Percentiles rank a stretch among this genome's conserved stretches.
Evolutionary conservation across 2,797 vertebrate genomes (phyloP).

Genomic region (Hozukius guyotensis): DNA sequence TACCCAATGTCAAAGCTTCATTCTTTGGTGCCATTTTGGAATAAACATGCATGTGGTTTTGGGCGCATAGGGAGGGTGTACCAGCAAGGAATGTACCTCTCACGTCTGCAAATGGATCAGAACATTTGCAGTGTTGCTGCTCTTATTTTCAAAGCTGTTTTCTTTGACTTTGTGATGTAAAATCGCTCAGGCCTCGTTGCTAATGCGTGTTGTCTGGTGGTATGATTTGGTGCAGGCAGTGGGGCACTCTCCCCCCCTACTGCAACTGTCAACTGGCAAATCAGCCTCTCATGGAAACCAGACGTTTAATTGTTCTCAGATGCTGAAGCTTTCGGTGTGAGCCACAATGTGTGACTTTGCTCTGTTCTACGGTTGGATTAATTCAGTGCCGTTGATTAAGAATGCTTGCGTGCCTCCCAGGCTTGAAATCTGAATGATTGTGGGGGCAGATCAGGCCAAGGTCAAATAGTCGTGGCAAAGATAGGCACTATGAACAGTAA

Average conservation of each 20-base stretch:
- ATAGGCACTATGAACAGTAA: slow-evolving; percentile 5
- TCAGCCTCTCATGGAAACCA: slow-evolving; percentile 80
- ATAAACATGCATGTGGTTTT: slow-evolving; percentile 22
- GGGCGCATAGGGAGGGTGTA: background rate
- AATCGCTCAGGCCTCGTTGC: slow-evolving; percentile 55
- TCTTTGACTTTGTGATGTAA: slow-evolving; percentile 40
- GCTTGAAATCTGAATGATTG: slow-evolving; percentile 46
- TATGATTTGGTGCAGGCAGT: slow-evolving; percentile 66
- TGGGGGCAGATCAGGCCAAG: slow-evolving; percentile 33
- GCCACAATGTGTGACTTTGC: slow-evolving; percentile 70
- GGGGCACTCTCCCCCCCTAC: slow-evolving; percentile 7
- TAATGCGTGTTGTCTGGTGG: slow-evolving; percentile 64
- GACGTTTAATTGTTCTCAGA: slow-evolving; percentile 85
- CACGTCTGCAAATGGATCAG: slow-evolving; percentile 38
- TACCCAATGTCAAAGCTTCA: background rate
- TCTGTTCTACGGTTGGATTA: slow-evolving; percentile 70
- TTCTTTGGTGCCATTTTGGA: slow-evolving; percentile 9
- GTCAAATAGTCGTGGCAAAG: slow-evolving; percentile 19
- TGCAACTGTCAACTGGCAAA: slow-evolving; percentile 76
- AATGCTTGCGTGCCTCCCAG: slow-evolving; percentile 53
- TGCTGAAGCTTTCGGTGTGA: slow-evolving; percentile 75
- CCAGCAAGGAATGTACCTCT: slow-evolving; percentile 35
- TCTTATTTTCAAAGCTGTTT: slow-evolving; percentile 45
- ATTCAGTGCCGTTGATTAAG: slow-evolving; percentile 72
- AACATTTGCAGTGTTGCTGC: slow-evolving; percentile 43